Conservation (phyloP, 1,140 invertebrate genomes). For the Halesus radiatus region DNA sequence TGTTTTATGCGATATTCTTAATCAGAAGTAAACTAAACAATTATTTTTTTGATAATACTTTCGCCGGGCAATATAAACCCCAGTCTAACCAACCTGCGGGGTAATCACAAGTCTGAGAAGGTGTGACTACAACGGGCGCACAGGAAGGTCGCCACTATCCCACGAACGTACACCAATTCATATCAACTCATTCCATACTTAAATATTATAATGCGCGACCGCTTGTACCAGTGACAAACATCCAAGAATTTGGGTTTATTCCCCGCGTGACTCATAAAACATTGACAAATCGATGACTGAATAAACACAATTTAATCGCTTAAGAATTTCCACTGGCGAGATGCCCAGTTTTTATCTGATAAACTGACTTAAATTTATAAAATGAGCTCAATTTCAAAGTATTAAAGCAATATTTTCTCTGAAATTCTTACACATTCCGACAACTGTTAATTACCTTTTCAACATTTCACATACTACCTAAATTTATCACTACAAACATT, state of each 20-base stretch:
- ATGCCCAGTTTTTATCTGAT: not conserved
- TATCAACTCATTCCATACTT: conserved; percentile 43
- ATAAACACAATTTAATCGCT: not conserved
- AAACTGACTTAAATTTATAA: not conserved
- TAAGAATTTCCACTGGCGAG: not conserved
- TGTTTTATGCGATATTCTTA: too few relatives aligned
- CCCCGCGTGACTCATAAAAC: conserved; percentile 28
- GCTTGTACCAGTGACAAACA: conserved; percentile 14
- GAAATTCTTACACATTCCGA: too few relatives aligned
- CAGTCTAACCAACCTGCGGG: not conserved
- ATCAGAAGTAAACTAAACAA: too few relatives aligned
- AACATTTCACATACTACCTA: too few relatives aligned
- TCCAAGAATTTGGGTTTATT: conserved; percentile 28
- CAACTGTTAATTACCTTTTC: too few relatives aligned
- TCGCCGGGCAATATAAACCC: not conserved
- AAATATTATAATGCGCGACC: conserved; percentile 38
- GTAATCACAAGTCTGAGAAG: not conserved
- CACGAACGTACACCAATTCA: conserved; percentile 49
- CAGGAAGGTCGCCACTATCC: conserved; percentile 49
- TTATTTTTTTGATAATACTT: too few relatives aligned
- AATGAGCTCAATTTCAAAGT: too few relatives aligned
- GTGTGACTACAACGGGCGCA: conserved; percentile 33
- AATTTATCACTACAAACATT: too few relatives aligned
- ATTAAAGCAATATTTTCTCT: too few relatives aligned
- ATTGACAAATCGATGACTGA: conserved; percentile 2